phyloP scores from a whole-genome alignment of 37 sponge, comb jelly and placozoan species.

The Cliona cf. orientalis region DNA sequence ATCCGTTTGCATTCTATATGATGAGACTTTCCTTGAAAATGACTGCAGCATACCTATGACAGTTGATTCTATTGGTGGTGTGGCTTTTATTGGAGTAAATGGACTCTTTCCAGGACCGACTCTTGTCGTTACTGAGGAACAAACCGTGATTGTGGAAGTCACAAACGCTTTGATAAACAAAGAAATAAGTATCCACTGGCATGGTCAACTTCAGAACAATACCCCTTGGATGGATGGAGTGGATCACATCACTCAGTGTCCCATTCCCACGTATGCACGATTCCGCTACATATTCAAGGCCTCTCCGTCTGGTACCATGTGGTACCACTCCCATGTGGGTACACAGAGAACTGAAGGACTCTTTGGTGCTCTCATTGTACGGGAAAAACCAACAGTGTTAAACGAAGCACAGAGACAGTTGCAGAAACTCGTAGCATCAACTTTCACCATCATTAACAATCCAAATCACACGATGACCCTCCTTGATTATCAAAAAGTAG shows the following conservation, averaged over 20 bases:
- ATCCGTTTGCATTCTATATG: too few species aligned
- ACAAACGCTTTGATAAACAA: slow-evolving; percentile 32
- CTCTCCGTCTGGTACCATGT: slow-evolving; percentile 53
- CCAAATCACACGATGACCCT: too few species aligned
- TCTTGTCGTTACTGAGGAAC: background rate
- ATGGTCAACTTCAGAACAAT: slow-evolving; percentile 61
- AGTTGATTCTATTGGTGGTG: background rate
- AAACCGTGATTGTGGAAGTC: slow-evolving; percentile 25
- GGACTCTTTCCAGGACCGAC: background rate
- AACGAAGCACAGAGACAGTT: too few species aligned
- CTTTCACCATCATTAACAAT: too few species aligned
- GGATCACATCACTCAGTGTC: slow-evolving; percentile 58
- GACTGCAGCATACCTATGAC: background rate
- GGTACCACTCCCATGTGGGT: too few species aligned
- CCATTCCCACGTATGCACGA: slow-evolving; percentile 22
- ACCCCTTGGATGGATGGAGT: too few species aligned
- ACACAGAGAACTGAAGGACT: slow-evolving; percentile 78
- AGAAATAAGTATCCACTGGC: slow-evolving; percentile 69
- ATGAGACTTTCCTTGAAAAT: too few species aligned
- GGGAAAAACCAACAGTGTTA: too few species aligned
- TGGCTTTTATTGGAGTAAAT: background rate
- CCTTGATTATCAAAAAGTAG: too few species aligned
- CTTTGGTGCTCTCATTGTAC: slow-evolving; percentile 64
- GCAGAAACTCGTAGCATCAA: too few species aligned
- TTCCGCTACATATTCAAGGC: slow-evolving; percentile 65